Base-by-base conservation (phyloP, 2,888 invertebrate species). In the Lamellibrachia columna region DNA sequence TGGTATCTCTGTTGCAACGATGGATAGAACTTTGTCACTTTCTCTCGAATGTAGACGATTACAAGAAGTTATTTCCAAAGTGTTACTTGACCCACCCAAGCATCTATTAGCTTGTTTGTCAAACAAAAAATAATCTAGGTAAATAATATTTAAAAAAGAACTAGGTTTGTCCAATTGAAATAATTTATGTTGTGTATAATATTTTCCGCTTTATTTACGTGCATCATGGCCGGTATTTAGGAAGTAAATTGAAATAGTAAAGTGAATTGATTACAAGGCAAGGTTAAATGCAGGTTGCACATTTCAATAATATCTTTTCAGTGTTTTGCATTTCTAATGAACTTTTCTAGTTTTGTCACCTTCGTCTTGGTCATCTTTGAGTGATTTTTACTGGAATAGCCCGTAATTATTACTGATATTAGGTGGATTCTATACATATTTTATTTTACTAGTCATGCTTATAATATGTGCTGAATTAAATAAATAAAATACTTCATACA, bases 371-470 rank as follows among this genome's bases (percentile, higher is more conserved):
- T 15, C 22, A 75, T 75, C 40, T 40, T 40, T 40, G 40, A 40
- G 15, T 15, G 22, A 75, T 75, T 75, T 75, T 22, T 4, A 75
- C 4, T 75, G 11, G 15, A 75, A 75, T 58, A 11, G 15, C 58
- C 58, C 58, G 15, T 58, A 58, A 15, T 75, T 22, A 75, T 40
- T 40, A 40, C 40, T 40, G 40, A 40, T 40, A 40, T 75, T 75
- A 75, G 22, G 75, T 22, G 75, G 22, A 75, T 15, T 75, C 11
- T 75, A 75, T 22, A 75, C 15, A 75, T 6, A 3, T 58, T 2
- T 58, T 75, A 22, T 75, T 75, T 75, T 75, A 75, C 75, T 75
- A 75, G 75, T 75, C 75, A 75, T 75, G 75, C 11, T 75, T 75
- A 75, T 22, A 75, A 4, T 75, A 3, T 15, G 22, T 75, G 75